Evolutionary conservation across 2,888 invertebrate species (phyloP).

Genomic region (Cyrtodaria siliqua): DNA sequence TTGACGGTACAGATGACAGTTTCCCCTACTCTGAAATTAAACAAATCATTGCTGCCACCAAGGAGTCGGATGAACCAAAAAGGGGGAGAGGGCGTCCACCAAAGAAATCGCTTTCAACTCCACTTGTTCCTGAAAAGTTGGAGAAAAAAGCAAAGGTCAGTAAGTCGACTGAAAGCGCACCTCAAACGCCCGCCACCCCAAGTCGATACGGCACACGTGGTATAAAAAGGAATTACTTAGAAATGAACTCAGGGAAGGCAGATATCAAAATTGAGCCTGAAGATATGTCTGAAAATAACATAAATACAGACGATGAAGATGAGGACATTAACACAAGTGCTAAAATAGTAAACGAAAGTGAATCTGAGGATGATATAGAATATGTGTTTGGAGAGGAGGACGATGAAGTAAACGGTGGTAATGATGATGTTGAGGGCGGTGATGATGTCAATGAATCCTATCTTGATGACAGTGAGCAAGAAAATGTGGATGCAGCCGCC

Average conservation of each 20-base stretch:
- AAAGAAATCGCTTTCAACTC: constrained; percentile 15
- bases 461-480: constrained; percentile 44
- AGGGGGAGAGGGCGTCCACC: constrained; percentile 34
- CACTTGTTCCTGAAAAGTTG: too few species aligned
- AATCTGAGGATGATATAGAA: not conserved
- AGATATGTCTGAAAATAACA: constrained; percentile 33
- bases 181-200: constrained; percentile 29
- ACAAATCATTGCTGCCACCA: constrained; percentile 59
- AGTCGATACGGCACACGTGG: constrained; percentile 67
- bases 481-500: constrained; percentile 21
- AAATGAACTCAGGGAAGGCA: constrained; percentile 49
- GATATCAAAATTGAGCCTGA: constrained; percentile 41
- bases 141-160: too few species aligned
- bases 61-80: constrained; percentile 25
- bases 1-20: constrained; percentile 26
- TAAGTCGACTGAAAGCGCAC: not conserved
- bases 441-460: constrained; percentile 21
- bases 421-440: constrained; percentile 5
- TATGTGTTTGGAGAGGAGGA: not conserved
- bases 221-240: constrained; percentile 56
- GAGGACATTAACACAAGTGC: constrained; percentile 1
- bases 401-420: constrained; percentile 17
- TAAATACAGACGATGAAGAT: constrained; percentile 2
- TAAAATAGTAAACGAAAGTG: not conserved
- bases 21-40: constrained; percentile 64